Percentiles rank a stretch among this genome's conserved stretches.
Evolutionary conservation across 1,140 invertebrate species (phyloP).

Genomic region (Delia radicum): DNA sequence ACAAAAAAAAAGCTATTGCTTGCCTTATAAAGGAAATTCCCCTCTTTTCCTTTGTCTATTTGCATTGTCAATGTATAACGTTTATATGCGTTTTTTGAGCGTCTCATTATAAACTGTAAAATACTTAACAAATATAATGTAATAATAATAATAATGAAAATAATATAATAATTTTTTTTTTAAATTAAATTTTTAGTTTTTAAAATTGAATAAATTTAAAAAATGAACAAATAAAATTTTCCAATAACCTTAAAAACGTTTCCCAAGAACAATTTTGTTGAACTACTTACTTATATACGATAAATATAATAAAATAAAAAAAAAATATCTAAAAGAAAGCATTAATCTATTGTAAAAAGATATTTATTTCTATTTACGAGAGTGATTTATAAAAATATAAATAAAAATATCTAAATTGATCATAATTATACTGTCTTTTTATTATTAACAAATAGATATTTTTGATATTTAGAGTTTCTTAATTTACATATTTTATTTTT

Average conservation of each 20-base stretch:
- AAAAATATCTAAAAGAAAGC: background rate
- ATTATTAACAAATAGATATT: too few species aligned
- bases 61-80: background rate
- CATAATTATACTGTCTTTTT: too few species aligned
- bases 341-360: background rate
- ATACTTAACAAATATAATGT: background rate
- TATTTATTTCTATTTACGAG: slow-evolving; percentile 5
- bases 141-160: background rate
- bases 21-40: background rate
- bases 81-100: too few species aligned
- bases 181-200: background rate
- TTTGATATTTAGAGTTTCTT: too few species aligned
- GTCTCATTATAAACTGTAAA: background rate
- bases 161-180: background rate
- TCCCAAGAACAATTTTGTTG: background rate
- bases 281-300: too few species aligned
- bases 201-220: background rate
- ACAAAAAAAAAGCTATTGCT: background rate
- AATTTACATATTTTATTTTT: too few species aligned
- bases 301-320: background rate
- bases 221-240: background rate
- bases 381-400: slow-evolving; percentile 5
- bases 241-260: background rate
- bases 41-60: too few species aligned
- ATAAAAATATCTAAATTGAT: slow-evolving; percentile 2